Evolutionary conservation across 2,113 vertebrate genomes (phyloP), one percentile per base, ranked within the genome.

Genomic region (Sturnus vulgaris): DNA sequence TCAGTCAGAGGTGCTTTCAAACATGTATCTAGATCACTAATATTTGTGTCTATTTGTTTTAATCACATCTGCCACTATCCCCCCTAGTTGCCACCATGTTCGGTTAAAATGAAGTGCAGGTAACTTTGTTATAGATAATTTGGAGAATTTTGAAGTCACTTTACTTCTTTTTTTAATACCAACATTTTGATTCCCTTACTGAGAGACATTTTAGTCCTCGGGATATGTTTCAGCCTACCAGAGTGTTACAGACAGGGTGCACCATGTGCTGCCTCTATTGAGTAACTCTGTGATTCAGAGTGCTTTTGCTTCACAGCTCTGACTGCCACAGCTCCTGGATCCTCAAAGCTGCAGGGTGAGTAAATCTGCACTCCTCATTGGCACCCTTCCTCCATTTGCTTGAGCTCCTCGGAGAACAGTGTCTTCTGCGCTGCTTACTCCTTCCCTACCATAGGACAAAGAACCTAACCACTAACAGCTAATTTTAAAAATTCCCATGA

Each of bases 211-310:
- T 86, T 96, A 98, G 72, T 98, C 97, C 40, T 96, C 86, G 3
- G 98, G 98, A n/a, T 97, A 98, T 24, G 18, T 95, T 30, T 81
- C 90, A 25, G 97, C 98, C 71, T 98, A 96, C 93, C 96, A 92
- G 92, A 98, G 92, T 27, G 93, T 98, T 91, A 98, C 94, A 50
- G 98, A 98, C 5, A 97, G 97, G 88, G 95, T 97, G 90, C 69
- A 77, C 61, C 93, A 97, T 1, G 97, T 37, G 0, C 95, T 98
- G 69, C 97, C 97, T 28, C 84, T 82, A 2, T 60, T 98, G 88
- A 98, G 91, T 91, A 97, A 94, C 94, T 93, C 91, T 8, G 10
- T 88, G 13, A 56, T 55, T 75, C 82, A 76, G 73, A 97, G 92
- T 9, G 25, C 91, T 10, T 97, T 98, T 89, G 83, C 94, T 52